phyloP scores from a whole-genome alignment of 2,888 invertebrate species.

The Listrodromus nycthemerus region DNA sequence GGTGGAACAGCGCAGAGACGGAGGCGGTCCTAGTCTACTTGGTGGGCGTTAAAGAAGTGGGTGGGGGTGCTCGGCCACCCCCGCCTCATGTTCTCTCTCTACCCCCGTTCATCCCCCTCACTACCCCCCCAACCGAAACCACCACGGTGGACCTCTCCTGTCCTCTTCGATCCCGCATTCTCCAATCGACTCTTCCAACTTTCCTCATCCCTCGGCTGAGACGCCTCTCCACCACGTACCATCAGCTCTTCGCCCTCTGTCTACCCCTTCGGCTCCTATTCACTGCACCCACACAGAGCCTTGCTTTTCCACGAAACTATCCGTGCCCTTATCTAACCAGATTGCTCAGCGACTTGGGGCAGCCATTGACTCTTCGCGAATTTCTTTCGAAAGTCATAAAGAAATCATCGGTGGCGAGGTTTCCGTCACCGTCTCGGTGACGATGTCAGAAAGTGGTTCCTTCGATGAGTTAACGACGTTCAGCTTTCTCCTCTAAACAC shows the following conservation, averaged over 20 bases:
- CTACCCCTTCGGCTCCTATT: constrained; percentile 16
- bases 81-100: constrained; percentile 74
- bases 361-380: constrained; percentile 35
- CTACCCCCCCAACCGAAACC: constrained; percentile 53
- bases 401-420: background rate
- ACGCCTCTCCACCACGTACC: constrained; percentile 27
- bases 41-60: constrained; percentile 83
- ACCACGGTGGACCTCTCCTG: constrained; percentile 71
- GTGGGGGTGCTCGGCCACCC: constrained; percentile 79
- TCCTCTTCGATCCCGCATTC: constrained; percentile 80
- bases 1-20: constrained; percentile 82
- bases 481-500: background rate
- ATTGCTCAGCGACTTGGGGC: constrained; percentile 32
- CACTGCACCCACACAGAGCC: constrained; percentile 11
- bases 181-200: constrained; percentile 78
- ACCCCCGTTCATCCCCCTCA: constrained; percentile 71
- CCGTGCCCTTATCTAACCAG: constrained; percentile 48
- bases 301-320: constrained; percentile 65
- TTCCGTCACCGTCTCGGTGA: background rate
- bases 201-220: constrained; percentile 62
- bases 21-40: constrained; percentile 83
- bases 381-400: background rate
- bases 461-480: background rate
- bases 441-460: background rate
- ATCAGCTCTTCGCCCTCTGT: constrained; percentile 65